These are phyloP conservation scores for Elanoides forficatus DNA, from an alignment of 2,113 vertebrate species.

Conservation along the genomic window DNA sequence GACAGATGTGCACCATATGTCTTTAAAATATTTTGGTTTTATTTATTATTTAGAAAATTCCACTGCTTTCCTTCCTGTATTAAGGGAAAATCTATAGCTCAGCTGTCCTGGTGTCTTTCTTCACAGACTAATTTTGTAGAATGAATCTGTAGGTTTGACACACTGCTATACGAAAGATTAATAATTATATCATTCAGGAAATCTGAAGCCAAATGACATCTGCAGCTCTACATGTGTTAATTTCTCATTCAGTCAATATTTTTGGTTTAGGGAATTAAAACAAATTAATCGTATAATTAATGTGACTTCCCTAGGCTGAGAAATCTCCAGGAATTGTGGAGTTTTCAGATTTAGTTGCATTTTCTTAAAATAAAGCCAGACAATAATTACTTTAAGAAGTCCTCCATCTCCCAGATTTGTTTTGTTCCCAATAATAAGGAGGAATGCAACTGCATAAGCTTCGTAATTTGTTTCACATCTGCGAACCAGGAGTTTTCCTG, in stretches of 20 bases:
- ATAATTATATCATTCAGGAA: slow-evolving; percentile 74
- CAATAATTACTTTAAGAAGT: slow-evolving; percentile 54
- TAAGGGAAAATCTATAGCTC: slow-evolving; percentile 61
- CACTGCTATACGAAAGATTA: slow-evolving; percentile 71
- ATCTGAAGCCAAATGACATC: slow-evolving; percentile 77
- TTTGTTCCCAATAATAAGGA: slow-evolving; percentile 64
- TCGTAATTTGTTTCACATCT: slow-evolving; percentile 46
- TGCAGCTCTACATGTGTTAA: slow-evolving; percentile 74
- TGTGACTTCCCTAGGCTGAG: slow-evolving; percentile 46
- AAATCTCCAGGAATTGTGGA: slow-evolving; percentile 45
- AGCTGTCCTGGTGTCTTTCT: slow-evolving; percentile 60
- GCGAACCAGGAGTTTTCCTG: slow-evolving; percentile 49
- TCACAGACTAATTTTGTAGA: slow-evolving; percentile 66
- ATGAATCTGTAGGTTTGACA: slow-evolving; percentile 72
- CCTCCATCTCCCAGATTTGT: slow-evolving; percentile 42
- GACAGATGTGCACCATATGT: slow-evolving; percentile 75
- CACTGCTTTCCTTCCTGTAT: slow-evolving; percentile 59
- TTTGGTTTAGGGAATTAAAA: slow-evolving; percentile 74
- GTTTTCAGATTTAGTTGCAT: slow-evolving; percentile 31
- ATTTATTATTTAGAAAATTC: slow-evolving; percentile 72
- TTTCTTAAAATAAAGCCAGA: slow-evolving; percentile 32
- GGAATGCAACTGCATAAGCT: slow-evolving; percentile 54
- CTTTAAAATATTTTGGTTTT: slow-evolving; percentile 71
- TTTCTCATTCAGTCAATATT: slow-evolving; percentile 80
- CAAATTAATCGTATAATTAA: slow-evolving; percentile 75